These are phyloP conservation scores for Callipepla squamata DNA, from an alignment of 2,113 vertebrate genomes.

Conservation along the genomic window DNA sequence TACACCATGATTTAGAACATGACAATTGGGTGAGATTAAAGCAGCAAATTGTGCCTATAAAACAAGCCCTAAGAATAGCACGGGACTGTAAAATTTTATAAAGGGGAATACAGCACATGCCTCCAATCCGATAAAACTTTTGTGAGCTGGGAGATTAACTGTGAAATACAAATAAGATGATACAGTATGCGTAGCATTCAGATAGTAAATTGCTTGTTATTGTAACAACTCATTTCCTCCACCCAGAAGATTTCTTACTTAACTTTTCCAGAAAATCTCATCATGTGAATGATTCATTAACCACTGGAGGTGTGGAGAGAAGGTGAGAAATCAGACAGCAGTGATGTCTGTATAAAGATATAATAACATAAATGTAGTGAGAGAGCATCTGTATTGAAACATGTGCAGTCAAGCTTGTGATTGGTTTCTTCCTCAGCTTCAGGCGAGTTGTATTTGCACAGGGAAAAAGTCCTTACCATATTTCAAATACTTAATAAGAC, in stretches of 20 bases:
- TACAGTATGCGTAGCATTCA: constrained; percentile 62
- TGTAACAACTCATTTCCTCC: constrained; percentile 71
- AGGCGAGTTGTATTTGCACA: not conserved
- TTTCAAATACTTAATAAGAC: not conserved
- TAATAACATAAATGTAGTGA: not conserved
- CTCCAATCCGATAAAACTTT: constrained; percentile 79
- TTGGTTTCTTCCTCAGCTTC: constrained; percentile 37
- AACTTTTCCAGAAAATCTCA: constrained; percentile 13
- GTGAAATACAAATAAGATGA: constrained; percentile 78
- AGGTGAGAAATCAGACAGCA: not conserved
- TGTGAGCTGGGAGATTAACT: constrained; percentile 79
- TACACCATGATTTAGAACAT: constrained; percentile 80
- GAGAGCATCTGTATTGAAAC: not conserved
- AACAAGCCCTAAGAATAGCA: constrained; percentile 79
- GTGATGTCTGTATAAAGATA: not conserved
- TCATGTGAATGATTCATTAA: constrained; percentile 19
- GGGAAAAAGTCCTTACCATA: not conserved
- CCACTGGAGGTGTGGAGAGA: not conserved
- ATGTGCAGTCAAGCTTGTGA: not conserved
- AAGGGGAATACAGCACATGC: constrained; percentile 77
- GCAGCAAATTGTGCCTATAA: constrained; percentile 83
- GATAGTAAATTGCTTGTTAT: constrained; percentile 67
- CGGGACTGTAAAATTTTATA: constrained; percentile 80
- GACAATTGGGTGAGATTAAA: constrained; percentile 83
- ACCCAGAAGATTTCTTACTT: constrained; percentile 45